Percentiles rank a stretch among this genome's conserved stretches.
Evolutionary conservation across 2,113 vertebrate species (phyloP).

Genomic region (Mesoclemmys tuberculata): DNA sequence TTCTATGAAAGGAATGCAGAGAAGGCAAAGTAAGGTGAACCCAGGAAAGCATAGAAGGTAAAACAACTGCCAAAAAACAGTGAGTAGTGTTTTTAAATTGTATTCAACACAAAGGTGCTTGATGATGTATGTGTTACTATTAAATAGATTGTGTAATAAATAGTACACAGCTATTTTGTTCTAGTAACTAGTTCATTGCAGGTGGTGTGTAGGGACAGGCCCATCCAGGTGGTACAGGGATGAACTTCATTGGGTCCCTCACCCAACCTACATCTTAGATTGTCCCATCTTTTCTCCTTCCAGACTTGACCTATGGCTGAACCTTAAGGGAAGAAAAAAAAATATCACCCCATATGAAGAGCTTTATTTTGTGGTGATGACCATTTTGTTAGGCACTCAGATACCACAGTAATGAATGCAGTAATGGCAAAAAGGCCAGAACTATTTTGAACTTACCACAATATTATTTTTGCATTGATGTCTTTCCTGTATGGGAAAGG

Average conservation of each 20-base stretch:
- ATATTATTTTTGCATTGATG: slow-evolving; percentile 91
- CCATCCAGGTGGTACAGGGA: neutral
- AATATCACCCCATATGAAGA: neutral
- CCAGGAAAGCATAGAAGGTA: neutral
- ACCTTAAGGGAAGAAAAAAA: neutral
- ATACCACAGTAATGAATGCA: neutral
- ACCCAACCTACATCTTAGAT: neutral
- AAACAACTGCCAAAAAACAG: neutral
- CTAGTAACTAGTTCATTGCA: no score
- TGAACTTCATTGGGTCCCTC: neutral
- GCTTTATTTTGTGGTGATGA: neutral
- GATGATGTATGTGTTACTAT: no score
- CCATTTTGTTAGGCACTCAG: rapidly evolving
- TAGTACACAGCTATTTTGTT: no score
- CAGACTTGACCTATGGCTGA: neutral
- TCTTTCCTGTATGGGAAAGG: slow-evolving; percentile 91
- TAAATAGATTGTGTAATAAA: no score
- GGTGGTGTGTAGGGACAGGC: neutral
- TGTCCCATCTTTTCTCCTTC: neutral
- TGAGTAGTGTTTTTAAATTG: neutral
- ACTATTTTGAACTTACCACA: slow-evolving; percentile 84
- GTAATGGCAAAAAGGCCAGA: neutral
- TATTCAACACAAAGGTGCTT: neutral
- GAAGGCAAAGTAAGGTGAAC: neutral
- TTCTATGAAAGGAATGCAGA: neutral